Evolutionary conservation across 2,888 invertebrate species (phyloP).

Genomic region (Parnassius apollo): DNA sequence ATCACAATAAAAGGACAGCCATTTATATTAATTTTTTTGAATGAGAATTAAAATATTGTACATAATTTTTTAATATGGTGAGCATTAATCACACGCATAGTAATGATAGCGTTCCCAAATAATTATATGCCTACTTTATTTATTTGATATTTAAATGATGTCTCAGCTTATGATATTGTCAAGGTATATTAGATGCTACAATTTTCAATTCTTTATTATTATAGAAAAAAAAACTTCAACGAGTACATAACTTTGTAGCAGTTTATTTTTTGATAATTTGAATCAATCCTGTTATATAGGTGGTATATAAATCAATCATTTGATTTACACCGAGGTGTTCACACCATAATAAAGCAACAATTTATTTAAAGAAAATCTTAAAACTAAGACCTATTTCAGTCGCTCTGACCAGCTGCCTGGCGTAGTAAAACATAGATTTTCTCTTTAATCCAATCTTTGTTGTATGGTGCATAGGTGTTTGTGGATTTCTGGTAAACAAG

Average conservation of each 20-base stretch:
- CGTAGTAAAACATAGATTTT: slow-evolving; percentile 97
- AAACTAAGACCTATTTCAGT: slow-evolving; percentile 36
- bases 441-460: slow-evolving; percentile 99
- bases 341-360: slow-evolving; percentile 3
- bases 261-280: too few species aligned
- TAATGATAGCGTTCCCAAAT: too few species aligned
- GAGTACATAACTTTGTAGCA: too few species aligned
- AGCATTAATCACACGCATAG: too few species aligned
- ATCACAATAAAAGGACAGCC: too few species aligned
- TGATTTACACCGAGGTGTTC: background rate
- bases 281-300: too few species aligned
- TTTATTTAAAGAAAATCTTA: slow-evolving; percentile 21
- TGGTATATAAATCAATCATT: background rate
- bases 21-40: too few species aligned
- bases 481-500: slow-evolving; percentile 97
- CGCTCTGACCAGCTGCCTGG: slow-evolving; percentile 89
- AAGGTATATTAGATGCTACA: too few species aligned
- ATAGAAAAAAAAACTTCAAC: too few species aligned
- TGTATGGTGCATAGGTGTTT: slow-evolving; percentile 98
- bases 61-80: too few species aligned
- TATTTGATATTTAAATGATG: background rate
- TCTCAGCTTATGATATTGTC: background rate
- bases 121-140: too few species aligned
- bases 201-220: background rate
- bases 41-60: too few species aligned